Conservation (phyloP, 2,113 vertebrate genomes). For the Neolamprologus variostigma region DNA sequence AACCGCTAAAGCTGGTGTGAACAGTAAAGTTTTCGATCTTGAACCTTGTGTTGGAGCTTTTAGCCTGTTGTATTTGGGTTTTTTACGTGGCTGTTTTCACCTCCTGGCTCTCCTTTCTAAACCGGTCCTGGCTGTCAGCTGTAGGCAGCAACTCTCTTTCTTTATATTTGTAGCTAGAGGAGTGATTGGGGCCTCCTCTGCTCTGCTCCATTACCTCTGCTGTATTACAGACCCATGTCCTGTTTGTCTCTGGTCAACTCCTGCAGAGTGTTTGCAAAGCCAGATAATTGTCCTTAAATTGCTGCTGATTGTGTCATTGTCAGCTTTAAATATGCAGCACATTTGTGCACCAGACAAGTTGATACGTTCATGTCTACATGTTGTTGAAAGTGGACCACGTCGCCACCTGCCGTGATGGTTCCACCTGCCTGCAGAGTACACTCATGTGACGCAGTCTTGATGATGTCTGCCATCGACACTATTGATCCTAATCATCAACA, state of each 20-base stretch:
- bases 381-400: background rate
- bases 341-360: background rate
- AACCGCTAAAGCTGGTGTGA: background rate
- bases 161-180: background rate
- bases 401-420: background rate
- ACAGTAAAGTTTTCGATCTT: background rate
- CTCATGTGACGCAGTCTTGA: background rate
- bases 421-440: background rate
- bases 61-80: accelerated
- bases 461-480: background rate
- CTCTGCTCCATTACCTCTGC: background rate
- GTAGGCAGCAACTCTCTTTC: background rate
- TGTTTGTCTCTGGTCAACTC: background rate
- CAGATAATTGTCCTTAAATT: background rate
- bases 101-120: background rate
- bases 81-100: background rate
- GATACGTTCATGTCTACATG: background rate
- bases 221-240: background rate
- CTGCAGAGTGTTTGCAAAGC: background rate
- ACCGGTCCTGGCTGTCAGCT: background rate
- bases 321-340: background rate
- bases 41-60: background rate
- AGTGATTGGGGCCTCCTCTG: background rate
- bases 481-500: background rate
- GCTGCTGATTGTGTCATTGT: background rate